A percentile compares a stretch with the other conserved stretches of the same genome.
phyloP scores from a whole-genome alignment of 2,888 invertebrate species.

The Ophion obscuratus region DNA sequence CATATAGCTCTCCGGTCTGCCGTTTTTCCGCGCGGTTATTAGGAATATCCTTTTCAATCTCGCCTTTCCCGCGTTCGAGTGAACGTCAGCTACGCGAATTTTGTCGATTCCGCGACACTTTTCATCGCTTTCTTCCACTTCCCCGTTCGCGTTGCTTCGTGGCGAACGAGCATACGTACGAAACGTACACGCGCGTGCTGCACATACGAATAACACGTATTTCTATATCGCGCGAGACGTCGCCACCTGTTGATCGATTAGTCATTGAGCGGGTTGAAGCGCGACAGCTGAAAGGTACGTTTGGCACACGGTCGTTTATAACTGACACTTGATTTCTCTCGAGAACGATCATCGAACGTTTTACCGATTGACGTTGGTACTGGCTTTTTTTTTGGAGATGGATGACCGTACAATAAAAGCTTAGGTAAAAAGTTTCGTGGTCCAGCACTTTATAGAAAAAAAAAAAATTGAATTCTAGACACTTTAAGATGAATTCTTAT shows the following conservation, averaged over 20 bases:
- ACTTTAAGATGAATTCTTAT: too few species aligned
- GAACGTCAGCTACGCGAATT: background rate
- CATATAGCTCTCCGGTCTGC: background rate
- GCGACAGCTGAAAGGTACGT: slow-evolving; percentile 75
- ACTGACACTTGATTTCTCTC: background rate
- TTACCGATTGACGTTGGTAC: background rate
- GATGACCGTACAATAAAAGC: too few species aligned
- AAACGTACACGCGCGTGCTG: background rate
- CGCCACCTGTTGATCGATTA: slow-evolving; percentile 70
- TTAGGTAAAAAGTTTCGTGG: too few species aligned
- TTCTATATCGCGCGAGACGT: slow-evolving; percentile 7
- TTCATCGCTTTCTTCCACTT: background rate
- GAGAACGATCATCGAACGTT: background rate
- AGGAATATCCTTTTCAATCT: background rate
- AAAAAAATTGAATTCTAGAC: too few species aligned
- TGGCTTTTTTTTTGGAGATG: background rate
- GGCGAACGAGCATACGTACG: background rate
- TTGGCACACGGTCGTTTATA: background rate
- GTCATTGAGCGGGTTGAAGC: slow-evolving; percentile 65
- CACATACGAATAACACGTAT: background rate
- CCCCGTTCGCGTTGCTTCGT: too few species aligned
- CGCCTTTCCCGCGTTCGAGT: slow-evolving; percentile 27
- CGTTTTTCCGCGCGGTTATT: background rate
- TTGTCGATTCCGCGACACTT: background rate
- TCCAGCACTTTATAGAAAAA: too few species aligned